Conservation (phyloP, 2,888 invertebrate species). For the Theretra japonica region DNA sequence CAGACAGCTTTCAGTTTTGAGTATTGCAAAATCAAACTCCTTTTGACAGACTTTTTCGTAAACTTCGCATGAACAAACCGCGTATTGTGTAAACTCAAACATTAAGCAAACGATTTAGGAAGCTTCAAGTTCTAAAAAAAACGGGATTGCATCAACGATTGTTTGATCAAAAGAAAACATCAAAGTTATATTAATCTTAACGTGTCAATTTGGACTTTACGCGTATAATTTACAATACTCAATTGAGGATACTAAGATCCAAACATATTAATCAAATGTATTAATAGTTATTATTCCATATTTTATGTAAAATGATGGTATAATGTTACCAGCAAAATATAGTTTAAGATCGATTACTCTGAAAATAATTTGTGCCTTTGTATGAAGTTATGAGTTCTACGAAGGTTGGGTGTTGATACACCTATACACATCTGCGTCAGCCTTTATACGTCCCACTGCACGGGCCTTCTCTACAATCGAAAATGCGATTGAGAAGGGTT, state of each 20-base stretch:
- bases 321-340: background rate
- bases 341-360: background rate
- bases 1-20: no score
- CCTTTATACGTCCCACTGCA: no score
- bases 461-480: no score
- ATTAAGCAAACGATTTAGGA: background rate
- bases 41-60: no score
- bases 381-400: no score
- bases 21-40: no score
- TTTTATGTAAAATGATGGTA: background rate
- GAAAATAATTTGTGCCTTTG: no score
- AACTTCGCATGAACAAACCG: background rate
- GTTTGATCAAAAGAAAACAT: conserved; percentile 2
- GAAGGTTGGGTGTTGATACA: no score
- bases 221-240: background rate
- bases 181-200: background rate
- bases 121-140: background rate
- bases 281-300: background rate
- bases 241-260: background rate
- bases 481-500: no score
- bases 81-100: background rate
- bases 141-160: conserved; percentile 3
- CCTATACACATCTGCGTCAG: no score
- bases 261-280: background rate
- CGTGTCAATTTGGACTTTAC: background rate